Conservation (phyloP, 2,797 vertebrate genomes). For the Peromyscus eremicus region DNA sequence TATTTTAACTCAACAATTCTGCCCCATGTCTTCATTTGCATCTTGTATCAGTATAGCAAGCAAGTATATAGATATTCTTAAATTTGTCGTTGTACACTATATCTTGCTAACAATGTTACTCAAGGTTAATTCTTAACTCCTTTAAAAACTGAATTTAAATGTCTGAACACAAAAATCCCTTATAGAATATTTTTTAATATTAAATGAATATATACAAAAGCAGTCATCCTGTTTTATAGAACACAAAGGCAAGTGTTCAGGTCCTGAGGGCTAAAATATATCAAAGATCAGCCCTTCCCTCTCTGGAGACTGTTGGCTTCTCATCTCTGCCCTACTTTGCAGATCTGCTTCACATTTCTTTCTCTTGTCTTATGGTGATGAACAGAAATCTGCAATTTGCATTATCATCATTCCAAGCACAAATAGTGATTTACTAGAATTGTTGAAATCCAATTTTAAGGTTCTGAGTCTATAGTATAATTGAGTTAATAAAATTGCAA, state of each 20-base stretch:
- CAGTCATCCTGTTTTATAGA: neutral
- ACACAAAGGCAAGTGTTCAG: neutral
- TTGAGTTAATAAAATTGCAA: slow-evolving; percentile 17
- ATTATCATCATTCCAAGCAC: neutral
- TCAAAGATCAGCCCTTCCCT: neutral
- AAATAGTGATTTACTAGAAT: slow-evolving; percentile 55
- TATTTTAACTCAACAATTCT: neutral
- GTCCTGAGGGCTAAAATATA: neutral
- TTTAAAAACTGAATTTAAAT: slow-evolving; percentile 34
- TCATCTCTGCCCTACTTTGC: neutral
- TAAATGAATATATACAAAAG: neutral
- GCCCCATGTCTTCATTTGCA: neutral
- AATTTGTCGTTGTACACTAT: neutral
- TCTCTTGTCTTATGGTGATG: neutral
- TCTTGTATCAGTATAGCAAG: neutral
- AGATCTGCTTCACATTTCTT: neutral
- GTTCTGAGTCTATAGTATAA: slow-evolving; percentile 2
- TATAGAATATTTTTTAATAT: neutral
- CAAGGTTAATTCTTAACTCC: slow-evolving; percentile 11
- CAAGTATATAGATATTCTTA: neutral
- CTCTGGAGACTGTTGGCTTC: neutral
- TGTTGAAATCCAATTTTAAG: slow-evolving; percentile 20
- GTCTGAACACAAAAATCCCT: neutral
- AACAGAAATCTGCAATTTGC: neutral
- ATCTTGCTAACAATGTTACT: neutral